Percentiles rank a stretch among this genome's conserved stretches.
phyloP scores from a whole-genome alignment of 2,888 invertebrate genomes.

The Chymomyza fuscimana region DNA sequence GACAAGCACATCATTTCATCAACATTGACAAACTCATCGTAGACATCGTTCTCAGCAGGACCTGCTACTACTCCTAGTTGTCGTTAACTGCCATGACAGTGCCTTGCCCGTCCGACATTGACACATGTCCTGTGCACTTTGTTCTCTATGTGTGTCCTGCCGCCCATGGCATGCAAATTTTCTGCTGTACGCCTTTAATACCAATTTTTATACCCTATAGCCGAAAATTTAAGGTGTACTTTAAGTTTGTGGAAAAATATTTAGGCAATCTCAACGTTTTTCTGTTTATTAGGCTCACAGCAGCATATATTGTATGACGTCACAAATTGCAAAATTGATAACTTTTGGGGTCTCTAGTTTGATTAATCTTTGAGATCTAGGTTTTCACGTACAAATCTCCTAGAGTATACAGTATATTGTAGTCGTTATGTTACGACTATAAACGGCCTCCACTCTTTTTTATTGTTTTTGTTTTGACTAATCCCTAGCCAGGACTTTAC shows the following conservation, averaged over 20 bases:
- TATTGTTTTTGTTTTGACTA: not conserved
- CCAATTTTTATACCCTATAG: constrained; percentile 39
- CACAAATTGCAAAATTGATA: too few relatives aligned
- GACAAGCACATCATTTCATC: constrained; percentile 63
- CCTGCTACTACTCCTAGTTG: constrained; percentile 14
- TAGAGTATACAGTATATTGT: too few relatives aligned
- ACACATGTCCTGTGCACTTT: not conserved
- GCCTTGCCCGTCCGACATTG: not conserved
- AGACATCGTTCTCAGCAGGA: not conserved
- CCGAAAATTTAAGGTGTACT: too few relatives aligned
- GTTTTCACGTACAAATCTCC: too few relatives aligned
- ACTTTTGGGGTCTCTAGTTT: too few relatives aligned
- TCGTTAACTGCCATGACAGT: constrained; percentile 38
- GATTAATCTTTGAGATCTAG: too few relatives aligned
- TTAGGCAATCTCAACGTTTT: too few relatives aligned
- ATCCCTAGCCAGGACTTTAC: constrained; percentile 2
- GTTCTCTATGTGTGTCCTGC: not conserved
- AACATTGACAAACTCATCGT: constrained; percentile 69
- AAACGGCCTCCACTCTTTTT: not conserved
- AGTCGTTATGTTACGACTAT: too few relatives aligned
- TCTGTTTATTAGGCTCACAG: too few relatives aligned
- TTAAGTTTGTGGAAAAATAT: too few relatives aligned
- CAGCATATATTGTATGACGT: too few relatives aligned
- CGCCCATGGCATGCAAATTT: constrained; percentile 51
- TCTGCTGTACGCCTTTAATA: constrained; percentile 53